Conservation (phyloP, 64 coral and sea anemone genomes). For the Porites lutea region DNA sequence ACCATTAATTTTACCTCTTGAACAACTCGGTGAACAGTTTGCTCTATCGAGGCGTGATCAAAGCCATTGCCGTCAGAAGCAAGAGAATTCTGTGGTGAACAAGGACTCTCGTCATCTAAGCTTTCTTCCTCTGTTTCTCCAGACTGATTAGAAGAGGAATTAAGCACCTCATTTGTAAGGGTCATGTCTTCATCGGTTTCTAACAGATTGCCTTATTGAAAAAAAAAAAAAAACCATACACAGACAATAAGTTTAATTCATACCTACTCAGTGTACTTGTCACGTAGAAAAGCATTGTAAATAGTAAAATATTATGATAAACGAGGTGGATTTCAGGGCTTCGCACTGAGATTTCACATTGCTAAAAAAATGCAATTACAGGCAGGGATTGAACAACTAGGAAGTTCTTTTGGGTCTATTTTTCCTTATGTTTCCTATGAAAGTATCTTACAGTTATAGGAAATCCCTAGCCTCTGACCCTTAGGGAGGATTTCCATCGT, state of each 20-base stretch:
- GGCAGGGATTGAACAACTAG: no score
- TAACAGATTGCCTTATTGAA: not conserved
- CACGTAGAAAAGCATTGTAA: no score
- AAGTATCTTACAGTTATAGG: no score
- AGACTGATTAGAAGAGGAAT: not conserved
- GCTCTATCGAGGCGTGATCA: not conserved
- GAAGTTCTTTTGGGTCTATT: no score
- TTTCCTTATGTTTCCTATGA: no score
- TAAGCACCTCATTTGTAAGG: not conserved
- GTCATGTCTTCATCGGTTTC: not conserved
- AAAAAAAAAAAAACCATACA: not conserved
- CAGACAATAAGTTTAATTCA: not conserved
- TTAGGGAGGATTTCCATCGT: no score
- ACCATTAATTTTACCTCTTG: not conserved
- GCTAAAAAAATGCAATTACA: no score
- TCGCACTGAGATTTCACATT: no score
- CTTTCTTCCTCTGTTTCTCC: slow-evolving; percentile 7
- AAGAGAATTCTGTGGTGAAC: not conserved
- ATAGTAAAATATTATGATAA: no score
- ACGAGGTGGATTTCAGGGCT: no score
- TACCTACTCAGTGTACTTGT: not conserved
- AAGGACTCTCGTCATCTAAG: not conserved
- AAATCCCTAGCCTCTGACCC: no score
- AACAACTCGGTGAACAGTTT: slow-evolving; percentile 10
- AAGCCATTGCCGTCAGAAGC: not conserved